Base-by-base conservation (phyloP, 2,113 vertebrate genomes). In the Rhadina sibilatrix region DNA sequence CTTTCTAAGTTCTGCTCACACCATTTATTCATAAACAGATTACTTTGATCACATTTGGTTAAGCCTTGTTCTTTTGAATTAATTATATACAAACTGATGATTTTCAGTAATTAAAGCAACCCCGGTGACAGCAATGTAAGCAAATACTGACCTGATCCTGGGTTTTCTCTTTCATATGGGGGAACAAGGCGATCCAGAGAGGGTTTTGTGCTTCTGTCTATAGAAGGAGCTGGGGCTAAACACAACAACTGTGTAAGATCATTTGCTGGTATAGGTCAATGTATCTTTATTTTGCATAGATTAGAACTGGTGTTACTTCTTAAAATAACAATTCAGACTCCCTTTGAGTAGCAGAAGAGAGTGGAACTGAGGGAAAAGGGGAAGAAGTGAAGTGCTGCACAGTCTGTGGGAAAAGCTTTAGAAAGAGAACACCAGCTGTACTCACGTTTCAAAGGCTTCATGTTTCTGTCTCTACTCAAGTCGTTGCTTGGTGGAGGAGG, bases 191-290 rank as follows among this genome's bases (percentile, higher is more conserved):
- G 97, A 40, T 98, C 98, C 53, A 98, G 90, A 25, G 96, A 22
- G 15, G 99, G 99, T 59, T 99, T 99, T 25, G 96, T 99, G 89
- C 97, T 98, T 96, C 99, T 98, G 96, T 99, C 98, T 71, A 98
- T 97, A 6, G 97, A 97, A 90, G 98, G 98, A 71, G 98, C 91
- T 63, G 95, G 85, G 24, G 97, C 97, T 98, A 61, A 95, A 91
- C 35, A 75, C 66, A 95, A 87, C 72, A 87, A 37, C 9, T 70
- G 11, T 21, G 76, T 96, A 8, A 96, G 83, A 79, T 19, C 17
- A 46, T 52, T 50, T 57, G 33, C 66, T 86, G 6, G 2, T 37
- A 6, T 4, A 75, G 21, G 27, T 59, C 38, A 86, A 23, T 15
- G 31, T 11, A 23, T 4, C 33, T 88, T 87, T 79, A 47, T 80